Base-by-base conservation (phyloP, 2,113 vertebrate genomes). In the Callopanchax toddi region DNA sequence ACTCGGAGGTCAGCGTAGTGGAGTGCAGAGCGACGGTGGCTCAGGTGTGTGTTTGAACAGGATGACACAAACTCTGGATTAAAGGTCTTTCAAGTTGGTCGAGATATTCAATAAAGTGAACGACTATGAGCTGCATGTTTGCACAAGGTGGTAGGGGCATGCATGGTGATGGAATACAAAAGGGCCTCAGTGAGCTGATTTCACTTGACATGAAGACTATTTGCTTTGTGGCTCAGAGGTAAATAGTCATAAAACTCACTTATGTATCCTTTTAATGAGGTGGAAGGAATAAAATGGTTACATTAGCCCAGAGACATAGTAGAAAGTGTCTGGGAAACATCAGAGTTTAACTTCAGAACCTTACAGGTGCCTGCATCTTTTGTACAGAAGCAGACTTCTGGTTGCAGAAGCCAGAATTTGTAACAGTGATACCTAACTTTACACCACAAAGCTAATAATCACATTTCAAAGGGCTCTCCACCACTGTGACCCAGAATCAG, bases 1-100 rank as follows among this genome's bases (percentile, higher is more conserved):
- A 67, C 73, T 74, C 78, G 68, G 82, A 87, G 85, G 88, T 84
- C 75, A 56, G 60, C 55, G 61, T 60, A 51, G 57, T 51, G 62
- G 67, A 60, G 42, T 11, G 58, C 39, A 56, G 18, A 56, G 43
- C 46, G 59, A 67, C 21, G 65, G 71, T 63, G 78, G 82, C 77
- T 85, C 72, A 70, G 71, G 72, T 67, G 66, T 82, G 72, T 67
- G 66, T 82, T 71, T 64, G 51, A 80, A 81, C 46, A 71, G 11
- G 39, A 11, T 10, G 45, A 50, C 52, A 39, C 56, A 66, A 50
- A 57, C 1, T 29, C 46, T 2, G 16, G 64, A 40, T 58, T 78
- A 55, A 71, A 81, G 72, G 84, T 85, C 32, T 73, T 51, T 76
- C 40, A 68, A 64, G 79, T 82, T 87, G 54, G 83, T 85, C 37